Base-by-base conservation (phyloP, 2,888 invertebrate species). In the Cephus pygmeus region DNA sequence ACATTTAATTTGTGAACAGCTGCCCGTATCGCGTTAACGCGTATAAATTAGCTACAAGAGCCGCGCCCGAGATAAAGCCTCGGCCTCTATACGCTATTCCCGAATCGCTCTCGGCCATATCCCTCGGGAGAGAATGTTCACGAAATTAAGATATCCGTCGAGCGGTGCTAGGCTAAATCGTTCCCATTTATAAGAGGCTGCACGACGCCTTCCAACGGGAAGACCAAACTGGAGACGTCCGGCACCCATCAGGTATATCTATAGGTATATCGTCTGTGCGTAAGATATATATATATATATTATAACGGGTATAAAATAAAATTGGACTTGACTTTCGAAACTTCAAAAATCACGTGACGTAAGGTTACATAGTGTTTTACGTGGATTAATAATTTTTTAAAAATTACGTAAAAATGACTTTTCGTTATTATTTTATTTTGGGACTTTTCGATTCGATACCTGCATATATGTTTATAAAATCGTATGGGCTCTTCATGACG, bases 1-100 rank as follows among this genome's bases (percentile, higher is more conserved):
- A 88, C 88, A 86, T 89, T 90, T 89, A 88, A 90, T 89, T 89
- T 89, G 89, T 89, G 88, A 88, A 89, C 87, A 87, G 85, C 85
- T 85, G 84, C 81, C 80, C 80, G 83, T 89, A 89, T 89, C 88
- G 86, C 86, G 85, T 87, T 88, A 89, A 88, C 88, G 84, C 86
- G 87, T 87, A 89, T 89, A 89, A 89, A 89, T 89, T 88, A 89
- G 88, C 86, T 87, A 88, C 88, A 87, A 88, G 87, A 85, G 85
- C 85, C 85, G 83, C 84, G 76, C 75, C 82, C 80, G 81, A 88
- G 89, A 89, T 89, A 89, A 89, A 87, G 81, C 80, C 80, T 40
- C 80, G 79, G 77, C 79, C 76, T 79, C 79, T 75, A 79, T 69
- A 79, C 77, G 77, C 79, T 80, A 79, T 79, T 76, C 76, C 69